Conservation (phyloP, 2,797 vertebrate genomes). For the Monodelphis domestica region DNA sequence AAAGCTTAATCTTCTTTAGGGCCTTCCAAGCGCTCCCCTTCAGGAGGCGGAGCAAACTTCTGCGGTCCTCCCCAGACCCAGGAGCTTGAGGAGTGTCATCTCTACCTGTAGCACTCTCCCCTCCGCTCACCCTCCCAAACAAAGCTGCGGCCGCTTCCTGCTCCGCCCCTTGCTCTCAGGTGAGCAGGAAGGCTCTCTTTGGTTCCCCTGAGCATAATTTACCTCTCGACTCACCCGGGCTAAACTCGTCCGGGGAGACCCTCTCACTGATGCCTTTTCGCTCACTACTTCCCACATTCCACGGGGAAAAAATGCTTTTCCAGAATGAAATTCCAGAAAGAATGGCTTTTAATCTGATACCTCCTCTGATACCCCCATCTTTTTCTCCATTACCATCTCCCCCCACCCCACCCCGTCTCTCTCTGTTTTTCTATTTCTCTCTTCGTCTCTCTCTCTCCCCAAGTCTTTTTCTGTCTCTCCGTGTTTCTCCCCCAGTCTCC, state of each 20-base stretch:
- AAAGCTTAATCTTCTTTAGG: neutral
- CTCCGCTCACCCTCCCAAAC: slow-evolving; percentile 25
- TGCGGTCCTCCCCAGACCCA: accelerated
- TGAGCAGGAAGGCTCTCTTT: neutral
- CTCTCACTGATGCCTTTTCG: neutral
- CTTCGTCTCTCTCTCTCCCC: no score
- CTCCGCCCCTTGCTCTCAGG: slow-evolving; percentile 53
- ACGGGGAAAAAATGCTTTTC: neutral
- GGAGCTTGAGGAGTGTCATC: neutral
- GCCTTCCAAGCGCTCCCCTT: neutral
- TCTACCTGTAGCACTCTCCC: slow-evolving; percentile 38
- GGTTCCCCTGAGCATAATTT: neutral
- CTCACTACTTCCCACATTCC: neutral
- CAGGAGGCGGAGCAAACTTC: accelerated
- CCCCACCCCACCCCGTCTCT: no score
- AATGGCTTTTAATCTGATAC: neutral
- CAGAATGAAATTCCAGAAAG: neutral
- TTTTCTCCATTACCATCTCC: no score
- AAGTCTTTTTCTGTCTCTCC: no score
- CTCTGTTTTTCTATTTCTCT: no score
- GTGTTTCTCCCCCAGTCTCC: no score
- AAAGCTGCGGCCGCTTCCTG: slow-evolving; percentile 25
- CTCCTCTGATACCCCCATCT: neutral
- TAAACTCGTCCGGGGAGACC: neutral
- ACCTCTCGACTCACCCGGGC: neutral